Base-by-base conservation (phyloP, 2,797 vertebrate species). In the Mormyrops boulengeri region DNA sequence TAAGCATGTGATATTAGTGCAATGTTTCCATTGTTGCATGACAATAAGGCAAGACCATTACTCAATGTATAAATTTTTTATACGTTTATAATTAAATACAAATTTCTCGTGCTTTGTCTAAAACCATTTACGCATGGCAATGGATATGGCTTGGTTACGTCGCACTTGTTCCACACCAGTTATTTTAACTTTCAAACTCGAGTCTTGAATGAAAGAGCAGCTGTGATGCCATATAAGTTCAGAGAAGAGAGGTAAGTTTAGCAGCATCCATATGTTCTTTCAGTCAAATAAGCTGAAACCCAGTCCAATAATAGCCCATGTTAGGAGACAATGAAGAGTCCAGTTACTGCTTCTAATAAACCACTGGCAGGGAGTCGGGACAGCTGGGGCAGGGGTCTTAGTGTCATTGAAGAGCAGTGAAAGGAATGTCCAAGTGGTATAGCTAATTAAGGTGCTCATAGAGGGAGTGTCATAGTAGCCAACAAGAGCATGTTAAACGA, bases 251-350 rank as follows among this genome's bases (percentile, higher is more conserved):
- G 34, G 34, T 41, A 2, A 19, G 69, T 7, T 41, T 41, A 50
- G 44, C 14, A 17, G 44, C 41, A 19, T 84, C 44, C 80, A 50
- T 84, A 50, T 84, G 44, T 50, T 26, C 19, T 84, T 11, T 49
- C 80, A 4, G 80, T 22, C 41, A 22, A 47, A 84, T 50, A n/a
- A 50, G 80, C 80, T 1, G 41, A 49, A 50, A 38, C 34, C n/a
- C 38, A 50, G 44, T 84, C 80, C 41, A 84, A 26, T 47, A 84
- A 84, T 84, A 84, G 80, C 14, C 38, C n/a, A 26, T 49, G 80
- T 84, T 84, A 26, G 41, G 7, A 84, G 44, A 50, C 80, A 84
- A 84, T 84, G 80, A 84, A 84, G 80, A 49, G 44, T 84, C 80
- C 22, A n/a, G n/a, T 84, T 84, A 50, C 80, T 3, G 80, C 80